A percentile compares a stretch with the other conserved stretches of the same genome.
Evolutionary conservation across 35 echinoderm and acorn worm species (phyloP).

Genomic region (Ophioderma brevispina): DNA sequence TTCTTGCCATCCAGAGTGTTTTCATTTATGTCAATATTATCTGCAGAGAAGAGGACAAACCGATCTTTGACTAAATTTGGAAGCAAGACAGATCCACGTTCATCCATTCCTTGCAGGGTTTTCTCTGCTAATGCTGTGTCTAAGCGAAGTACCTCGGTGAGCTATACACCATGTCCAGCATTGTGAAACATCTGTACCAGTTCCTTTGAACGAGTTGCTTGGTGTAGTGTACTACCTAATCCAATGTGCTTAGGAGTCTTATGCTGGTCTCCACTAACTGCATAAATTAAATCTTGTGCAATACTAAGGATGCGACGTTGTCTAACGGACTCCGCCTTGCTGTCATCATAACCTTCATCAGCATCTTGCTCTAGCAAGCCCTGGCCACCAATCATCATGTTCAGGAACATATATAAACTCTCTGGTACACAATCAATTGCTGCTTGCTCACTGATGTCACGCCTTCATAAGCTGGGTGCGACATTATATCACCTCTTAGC

Average conservation of each 20-base stretch:
- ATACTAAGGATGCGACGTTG: slow-evolving; percentile 14
- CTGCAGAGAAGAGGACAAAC: slow-evolving; percentile 39
- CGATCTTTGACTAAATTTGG: not conserved
- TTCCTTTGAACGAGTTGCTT: slow-evolving; percentile 55
- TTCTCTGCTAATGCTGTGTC: slow-evolving; percentile 35
- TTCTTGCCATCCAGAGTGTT: slow-evolving; percentile 55
- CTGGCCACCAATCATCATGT: not conserved
- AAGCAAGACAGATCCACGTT: slow-evolving; percentile 31
- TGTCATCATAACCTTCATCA: slow-evolving; percentile 3
- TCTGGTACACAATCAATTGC: slow-evolving; percentile 21
- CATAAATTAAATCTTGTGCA: slow-evolving; percentile 51
- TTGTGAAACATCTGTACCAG: slow-evolving; percentile 49
- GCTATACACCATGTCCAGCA: slow-evolving; percentile 30
- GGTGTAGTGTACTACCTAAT: slow-evolving; percentile 32
- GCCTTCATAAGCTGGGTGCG: not conserved
- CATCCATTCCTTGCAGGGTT: slow-evolving; percentile 21
- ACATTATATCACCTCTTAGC: slow-evolving; percentile 1
- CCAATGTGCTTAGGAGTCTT: slow-evolving; percentile 67
- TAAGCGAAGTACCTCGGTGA: not conserved
- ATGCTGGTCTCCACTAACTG: slow-evolving; percentile 37
- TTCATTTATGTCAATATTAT: slow-evolving; percentile 62
- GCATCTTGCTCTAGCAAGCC: not conserved
- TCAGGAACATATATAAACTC: slow-evolving; percentile 37
- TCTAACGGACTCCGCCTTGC: not conserved
- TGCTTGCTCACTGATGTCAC: not conserved